Base-by-base conservation (phyloP, 30 jellyfish, hydroid and myxozoan species). In the Hydractinia symbiolongicarpus region DNA sequence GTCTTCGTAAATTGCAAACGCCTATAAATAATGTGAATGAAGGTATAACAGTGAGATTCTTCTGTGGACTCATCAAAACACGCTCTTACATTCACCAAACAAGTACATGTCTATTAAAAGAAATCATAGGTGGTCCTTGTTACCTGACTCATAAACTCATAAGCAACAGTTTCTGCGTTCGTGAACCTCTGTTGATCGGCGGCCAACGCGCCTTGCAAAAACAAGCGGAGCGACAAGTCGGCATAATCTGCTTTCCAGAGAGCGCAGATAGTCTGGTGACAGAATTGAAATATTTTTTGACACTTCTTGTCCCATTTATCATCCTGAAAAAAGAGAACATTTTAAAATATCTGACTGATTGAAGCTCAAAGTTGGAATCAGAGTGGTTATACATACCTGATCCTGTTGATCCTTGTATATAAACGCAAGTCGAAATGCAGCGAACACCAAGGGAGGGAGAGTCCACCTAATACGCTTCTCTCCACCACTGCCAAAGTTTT, bases 101-200 rank as follows among this genome's bases (percentile, higher is more conserved):
- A 30, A 30, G 44, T 30, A 30, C 44, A 30, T 30, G 44, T 30
- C 44, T 30, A 30, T 30, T 30, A 2, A 30, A 30, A 30, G 44
- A 30, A 30, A 30, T 30, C 44, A 30, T 30, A 30, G 44, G 44
- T 30, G 44, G 44, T 30, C 44, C 44, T 0, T 30, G 44, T 30
- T 30, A 93, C 99, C 95, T 93, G 99, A 82, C 99, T 93, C 99
- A 93, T 93, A 90, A 93, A 93, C 64, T 93, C 99, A 78, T 93
- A 93, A 5, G 99, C 99, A 14, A 93, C 96, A 5, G 99, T 93
- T 73, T 93, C 99, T 7, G 96, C 96, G 74, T 93, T 93, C 8
- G 99, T 93, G 58, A 93, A 93, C 44, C 96, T 50, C 73, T 93
- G 99, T 75, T 93, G 99, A 74, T 93, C 99, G 50, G 99, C 95